Base-by-base conservation (phyloP, 2,888 invertebrate genomes). In the Fragum whitleyi region DNA sequence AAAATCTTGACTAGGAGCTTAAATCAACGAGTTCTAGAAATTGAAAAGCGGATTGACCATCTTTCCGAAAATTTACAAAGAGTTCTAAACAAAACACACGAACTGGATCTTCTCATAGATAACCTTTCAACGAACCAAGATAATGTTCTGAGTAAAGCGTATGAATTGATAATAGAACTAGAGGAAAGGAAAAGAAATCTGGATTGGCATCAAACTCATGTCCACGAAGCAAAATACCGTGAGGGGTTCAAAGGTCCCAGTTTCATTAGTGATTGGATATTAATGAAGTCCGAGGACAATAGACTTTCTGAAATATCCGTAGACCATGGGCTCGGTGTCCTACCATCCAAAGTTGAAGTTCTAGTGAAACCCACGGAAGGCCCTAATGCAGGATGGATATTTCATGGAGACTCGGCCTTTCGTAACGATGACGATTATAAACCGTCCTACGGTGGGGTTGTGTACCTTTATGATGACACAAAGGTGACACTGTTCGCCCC, bases 311-410 rank as follows among this genome's bases (percentile, higher is more conserved):
- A 57, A 26, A 23, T 61, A 32, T 14, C 32, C n/a, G 9, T 61
- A n/a, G 32, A 32, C 7, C 82, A 82, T 61, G 78, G 70, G 16
- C 61, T 78, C 2, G 61, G 72, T 16, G 62, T 62, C 7, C 19
- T 76, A 16, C 82, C 82, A 5, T 69, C 51, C 14, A 82, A 82
- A 62, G 82, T 82, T 23, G 78, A 78, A 14, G 82, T 82, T 16
- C 78, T 77, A 42, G 69, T 82, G 2, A 51, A 71, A 69, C 74
- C 82, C 19, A 65, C 42, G 16, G n/a, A 73, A 1, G 78, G 78
- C 7, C 57, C 78, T 1, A 78, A 78, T 36, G 61, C 71, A 1
- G 82, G 75, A 26, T 79, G 72, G 82, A 69, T 69, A 62, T 82
- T 82, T 65, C 29, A 32, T 14, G 82, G 78, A 9, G 78, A 82